Base-by-base conservation (phyloP, 2,797 vertebrate species). In the Cuculus canorus region DNA sequence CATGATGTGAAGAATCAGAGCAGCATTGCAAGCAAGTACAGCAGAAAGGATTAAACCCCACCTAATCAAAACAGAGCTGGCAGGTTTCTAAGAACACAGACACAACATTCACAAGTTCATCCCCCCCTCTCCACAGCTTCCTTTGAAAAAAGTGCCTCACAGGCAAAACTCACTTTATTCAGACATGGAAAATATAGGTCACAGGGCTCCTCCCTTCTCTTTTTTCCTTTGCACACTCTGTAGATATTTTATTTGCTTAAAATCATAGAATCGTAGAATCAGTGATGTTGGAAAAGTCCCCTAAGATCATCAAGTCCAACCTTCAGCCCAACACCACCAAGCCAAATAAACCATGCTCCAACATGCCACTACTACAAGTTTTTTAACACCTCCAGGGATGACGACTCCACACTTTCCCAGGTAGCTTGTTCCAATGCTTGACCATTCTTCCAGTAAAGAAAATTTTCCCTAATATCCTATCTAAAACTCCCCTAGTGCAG, bases 71-170 rank as follows among this genome's bases (percentile, higher is more conserved):
- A 59, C 7, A 61, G 27, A 83, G 5, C 30, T 65, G 69, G 15
- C 30, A 88, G 52, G 12, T 82, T 78, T 81, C 69, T 71, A 61
- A 17, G 37, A 41, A 3, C 25, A 30, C 4, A 71, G 57, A 32
- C 15, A n/a, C 1, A 13, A 52, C 25, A 57, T 13, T 89, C n/a
- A 24, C 18, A 69, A 33, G 17, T 69, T 23, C 1, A 0, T 41
- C 8, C 16, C 10, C 17, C 9, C 28, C 11, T 47, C 50, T 81
- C 41, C 22, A 50, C 4, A 33, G 35, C 5, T 18, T 86, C 41
- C 27, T 88, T 50, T 7, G 4, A 19, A 84, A 71, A 76, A 54
- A 14, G 13, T 1, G 3, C 5, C 11, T 12, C 30, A 65, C 48
- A 52, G 65, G 11, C 6, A 50, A 50, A 68, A 16, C 13, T 65